phyloP scores from a whole-genome alignment of 2,888 invertebrate species.

The Mechanitis mazaeus region DNA sequence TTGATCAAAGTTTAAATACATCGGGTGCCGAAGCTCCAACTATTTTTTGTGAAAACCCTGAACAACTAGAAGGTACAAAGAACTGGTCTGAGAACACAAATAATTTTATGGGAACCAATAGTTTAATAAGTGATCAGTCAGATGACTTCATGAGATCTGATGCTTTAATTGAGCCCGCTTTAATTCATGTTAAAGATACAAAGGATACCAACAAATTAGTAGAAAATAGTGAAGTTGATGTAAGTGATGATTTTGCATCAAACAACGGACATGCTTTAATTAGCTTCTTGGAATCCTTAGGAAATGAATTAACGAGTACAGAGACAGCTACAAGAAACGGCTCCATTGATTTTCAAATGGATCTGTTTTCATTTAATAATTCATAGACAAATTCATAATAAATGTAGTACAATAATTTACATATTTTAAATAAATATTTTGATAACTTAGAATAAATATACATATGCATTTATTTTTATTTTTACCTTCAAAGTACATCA shows the following conservation, averaged over 20 bases:
- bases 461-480: constrained; percentile 1
- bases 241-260: constrained; percentile 32
- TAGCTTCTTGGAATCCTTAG: constrained; percentile 62
- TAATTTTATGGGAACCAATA: constrained; percentile 38
- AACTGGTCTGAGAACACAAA: constrained; percentile 38
- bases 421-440: constrained; percentile 23
- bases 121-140: constrained; percentile 43
- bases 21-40: constrained; percentile 35
- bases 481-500: neutral
- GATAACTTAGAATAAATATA: neutral
- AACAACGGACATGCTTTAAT: constrained; percentile 59
- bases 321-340: constrained; percentile 65
- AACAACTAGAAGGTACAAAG: constrained; percentile 43
- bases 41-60: constrained; percentile 47
- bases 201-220: constrained; percentile 29
- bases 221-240: constrained; percentile 25
- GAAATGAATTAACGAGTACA: constrained; percentile 58
- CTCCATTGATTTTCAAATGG: constrained; percentile 62
- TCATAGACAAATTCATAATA: constrained; percentile 28
- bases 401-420: constrained; percentile 22
- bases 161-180: constrained; percentile 49
- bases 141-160: constrained; percentile 52
- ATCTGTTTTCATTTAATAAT: constrained; percentile 65
- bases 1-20: constrained; percentile 17
- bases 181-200: constrained; percentile 47